phyloP scores from a whole-genome alignment of 2,797 vertebrate species.

The Girardinus metallicus region DNA sequence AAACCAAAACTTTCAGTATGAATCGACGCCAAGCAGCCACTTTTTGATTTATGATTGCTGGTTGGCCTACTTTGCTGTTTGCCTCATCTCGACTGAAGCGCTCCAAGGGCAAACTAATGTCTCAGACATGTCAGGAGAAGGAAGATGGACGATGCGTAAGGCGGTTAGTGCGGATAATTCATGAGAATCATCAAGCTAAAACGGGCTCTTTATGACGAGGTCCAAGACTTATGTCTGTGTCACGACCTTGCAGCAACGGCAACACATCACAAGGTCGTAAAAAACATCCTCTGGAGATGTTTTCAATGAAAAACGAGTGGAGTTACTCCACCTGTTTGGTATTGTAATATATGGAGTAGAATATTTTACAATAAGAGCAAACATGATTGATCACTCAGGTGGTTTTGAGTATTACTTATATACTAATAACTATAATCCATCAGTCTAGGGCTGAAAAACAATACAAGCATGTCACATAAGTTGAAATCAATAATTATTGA shows the following conservation, averaged over 20 bases:
- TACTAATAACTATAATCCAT: background rate
- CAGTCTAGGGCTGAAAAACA: background rate
- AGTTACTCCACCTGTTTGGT: background rate
- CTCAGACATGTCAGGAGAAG: slow-evolving; percentile 8
- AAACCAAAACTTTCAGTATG: background rate
- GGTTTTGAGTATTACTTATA: background rate
- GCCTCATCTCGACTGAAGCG: slow-evolving; percentile 23
- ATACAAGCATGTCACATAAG: too few species aligned
- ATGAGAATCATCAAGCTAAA: slow-evolving; percentile 4
- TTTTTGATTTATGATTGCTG: slow-evolving; percentile 26
- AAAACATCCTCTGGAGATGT: background rate
- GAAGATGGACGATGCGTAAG: slow-evolving; percentile 30
- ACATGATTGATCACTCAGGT: background rate
- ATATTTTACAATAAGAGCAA: background rate
- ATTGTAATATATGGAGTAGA: background rate
- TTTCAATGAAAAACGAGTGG: slow-evolving; percentile 7
- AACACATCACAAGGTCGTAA: slow-evolving; percentile 8
- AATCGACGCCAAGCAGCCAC: background rate
- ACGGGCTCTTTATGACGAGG: slow-evolving; percentile 18
- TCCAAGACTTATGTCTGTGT: background rate
- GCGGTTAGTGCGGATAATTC: slow-evolving; percentile 28
- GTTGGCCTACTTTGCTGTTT: slow-evolving; percentile 39
- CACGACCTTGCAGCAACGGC: slow-evolving; percentile 3
- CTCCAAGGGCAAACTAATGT: slow-evolving; percentile 1
- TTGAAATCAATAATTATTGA: too few species aligned